A percentile compares a stretch with the other conserved stretches of the same genome.
phyloP scores from a whole-genome alignment of 2,113 vertebrate genomes.

The Sisor rabdophorus region DNA sequence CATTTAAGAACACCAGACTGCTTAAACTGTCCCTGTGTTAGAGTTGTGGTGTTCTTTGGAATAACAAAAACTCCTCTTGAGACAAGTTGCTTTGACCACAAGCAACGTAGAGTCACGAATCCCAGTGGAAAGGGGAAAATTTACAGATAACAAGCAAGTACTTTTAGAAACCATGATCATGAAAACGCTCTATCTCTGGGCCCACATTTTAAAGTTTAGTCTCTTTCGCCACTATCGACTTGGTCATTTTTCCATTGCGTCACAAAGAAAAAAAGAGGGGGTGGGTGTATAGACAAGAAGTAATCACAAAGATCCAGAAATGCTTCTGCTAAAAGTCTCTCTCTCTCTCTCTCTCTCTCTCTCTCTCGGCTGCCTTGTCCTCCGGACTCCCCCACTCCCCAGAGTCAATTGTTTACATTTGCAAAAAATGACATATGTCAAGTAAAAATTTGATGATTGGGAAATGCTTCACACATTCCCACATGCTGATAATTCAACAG shows the following conservation, averaged over 20 bases:
- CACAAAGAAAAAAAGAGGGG: constrained; percentile 28
- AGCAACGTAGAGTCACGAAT: constrained; percentile 16
- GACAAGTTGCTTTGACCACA: not conserved
- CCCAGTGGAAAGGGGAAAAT: constrained; percentile 14
- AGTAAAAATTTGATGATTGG: constrained; percentile 10
- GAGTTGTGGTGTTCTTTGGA: constrained; percentile 1
- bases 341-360: constrained; percentile 2
- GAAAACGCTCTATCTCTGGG: constrained; percentile 21
- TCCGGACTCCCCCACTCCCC: constrained; percentile 10
- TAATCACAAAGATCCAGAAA: constrained; percentile 1
- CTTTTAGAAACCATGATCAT: constrained; percentile 35
- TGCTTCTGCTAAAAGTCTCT: constrained; percentile 4
- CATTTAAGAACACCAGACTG: not conserved
- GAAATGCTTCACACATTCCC: constrained; percentile 36
- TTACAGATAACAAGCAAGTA: constrained; percentile 8
- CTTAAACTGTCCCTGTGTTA: not conserved
- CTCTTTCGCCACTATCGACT: constrained; percentile 9
- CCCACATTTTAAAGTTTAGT: constrained; percentile 28
- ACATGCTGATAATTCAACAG: constrained; percentile 33
- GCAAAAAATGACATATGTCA: not conserved
- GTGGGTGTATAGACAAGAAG: constrained; percentile 1
- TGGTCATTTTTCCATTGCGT: constrained; percentile 51
- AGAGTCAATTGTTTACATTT: constrained; percentile 28
- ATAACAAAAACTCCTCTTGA: constrained; percentile 1
- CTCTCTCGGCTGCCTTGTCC: not conserved